Evolutionary conservation across 2,113 vertebrate genomes (phyloP).

Genomic region (Vimba vimba): DNA sequence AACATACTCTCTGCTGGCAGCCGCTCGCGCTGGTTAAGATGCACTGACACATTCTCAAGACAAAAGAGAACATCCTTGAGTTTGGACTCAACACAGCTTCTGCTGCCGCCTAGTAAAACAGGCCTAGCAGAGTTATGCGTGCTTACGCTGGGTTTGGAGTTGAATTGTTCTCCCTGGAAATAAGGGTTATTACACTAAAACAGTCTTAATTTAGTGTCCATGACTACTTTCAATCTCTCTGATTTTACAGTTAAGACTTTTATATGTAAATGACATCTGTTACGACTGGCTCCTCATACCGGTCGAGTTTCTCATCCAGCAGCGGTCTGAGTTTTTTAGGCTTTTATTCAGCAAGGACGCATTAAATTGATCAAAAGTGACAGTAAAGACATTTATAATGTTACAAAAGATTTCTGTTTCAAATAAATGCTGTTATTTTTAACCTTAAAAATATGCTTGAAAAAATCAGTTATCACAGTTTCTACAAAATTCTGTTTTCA

Average conservation of each 20-base stretch:
- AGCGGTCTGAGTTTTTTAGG: neutral
- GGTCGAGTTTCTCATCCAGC: neutral
- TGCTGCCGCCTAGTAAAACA: neutral
- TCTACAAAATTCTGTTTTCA: no score
- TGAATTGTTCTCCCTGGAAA: neutral
- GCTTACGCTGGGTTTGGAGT: neutral
- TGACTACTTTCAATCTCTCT: neutral
- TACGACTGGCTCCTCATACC: no score
- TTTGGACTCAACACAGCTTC: neutral
- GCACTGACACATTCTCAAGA: slow-evolving; percentile 18
- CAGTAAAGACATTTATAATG: no score
- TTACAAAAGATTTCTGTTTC: no score
- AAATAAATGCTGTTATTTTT: no score
- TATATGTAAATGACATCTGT: neutral
- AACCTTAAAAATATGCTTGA: no score
- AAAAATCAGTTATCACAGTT: no score
- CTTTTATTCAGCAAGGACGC: neutral
- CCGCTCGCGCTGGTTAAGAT: slow-evolving; percentile 8
- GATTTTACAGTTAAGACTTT: neutral
- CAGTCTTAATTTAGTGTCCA: neutral
- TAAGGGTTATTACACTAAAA: neutral
- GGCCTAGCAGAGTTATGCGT: neutral
- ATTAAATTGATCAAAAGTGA: no score
- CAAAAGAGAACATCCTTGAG: slow-evolving; percentile 24
- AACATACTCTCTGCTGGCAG: slow-evolving; percentile 25